These are phyloP conservation scores for Venustoraphidia nigricollis DNA, from an alignment of 2,888 invertebrate genomes.

Conservation along the genomic window DNA sequence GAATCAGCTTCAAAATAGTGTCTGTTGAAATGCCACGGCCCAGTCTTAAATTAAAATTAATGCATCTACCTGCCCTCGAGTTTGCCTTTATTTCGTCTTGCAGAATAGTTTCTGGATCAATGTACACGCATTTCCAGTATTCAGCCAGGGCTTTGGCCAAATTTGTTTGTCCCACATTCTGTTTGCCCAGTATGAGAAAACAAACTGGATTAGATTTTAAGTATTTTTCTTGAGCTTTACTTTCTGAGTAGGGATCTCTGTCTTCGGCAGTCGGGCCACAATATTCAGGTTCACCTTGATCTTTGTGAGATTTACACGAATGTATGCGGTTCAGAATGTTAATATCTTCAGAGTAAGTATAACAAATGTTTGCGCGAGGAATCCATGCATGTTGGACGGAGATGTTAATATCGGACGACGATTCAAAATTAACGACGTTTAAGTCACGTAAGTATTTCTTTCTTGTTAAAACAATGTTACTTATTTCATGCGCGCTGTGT, in stretches of 20 bases:
- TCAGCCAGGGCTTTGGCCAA: slow-evolving; percentile 40
- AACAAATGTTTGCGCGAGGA: slow-evolving; percentile 27
- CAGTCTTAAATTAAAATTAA: slow-evolving; percentile 38
- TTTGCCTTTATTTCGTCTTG: slow-evolving; percentile 38
- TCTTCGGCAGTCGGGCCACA: background rate
- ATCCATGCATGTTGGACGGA: slow-evolving; percentile 16
- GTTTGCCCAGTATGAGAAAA: slow-evolving; percentile 44
- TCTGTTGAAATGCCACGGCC: slow-evolving; percentile 35
- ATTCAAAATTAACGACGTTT: slow-evolving; percentile 11
- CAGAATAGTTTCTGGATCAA: slow-evolving; percentile 38
- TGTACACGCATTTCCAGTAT: slow-evolving; percentile 37
- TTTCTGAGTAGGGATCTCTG: slow-evolving; percentile 32
- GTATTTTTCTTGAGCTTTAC: slow-evolving; percentile 33
- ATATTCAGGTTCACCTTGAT: background rate
- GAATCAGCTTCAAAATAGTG: slow-evolving; percentile 33
- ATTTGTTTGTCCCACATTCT: slow-evolving; percentile 32
- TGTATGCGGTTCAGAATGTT: slow-evolving; percentile 23
- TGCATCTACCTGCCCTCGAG: slow-evolving; percentile 37
- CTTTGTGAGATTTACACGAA: background rate
- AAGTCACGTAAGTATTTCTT: slow-evolving; percentile 17
- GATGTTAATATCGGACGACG: no score
- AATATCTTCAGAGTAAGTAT: slow-evolving; percentile 27
- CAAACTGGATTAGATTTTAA: slow-evolving; percentile 35
- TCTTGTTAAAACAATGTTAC: slow-evolving; percentile 18
- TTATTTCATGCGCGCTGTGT: no score